Conservation (phyloP, 2,113 vertebrate species). For the Gulo gulo region DNA sequence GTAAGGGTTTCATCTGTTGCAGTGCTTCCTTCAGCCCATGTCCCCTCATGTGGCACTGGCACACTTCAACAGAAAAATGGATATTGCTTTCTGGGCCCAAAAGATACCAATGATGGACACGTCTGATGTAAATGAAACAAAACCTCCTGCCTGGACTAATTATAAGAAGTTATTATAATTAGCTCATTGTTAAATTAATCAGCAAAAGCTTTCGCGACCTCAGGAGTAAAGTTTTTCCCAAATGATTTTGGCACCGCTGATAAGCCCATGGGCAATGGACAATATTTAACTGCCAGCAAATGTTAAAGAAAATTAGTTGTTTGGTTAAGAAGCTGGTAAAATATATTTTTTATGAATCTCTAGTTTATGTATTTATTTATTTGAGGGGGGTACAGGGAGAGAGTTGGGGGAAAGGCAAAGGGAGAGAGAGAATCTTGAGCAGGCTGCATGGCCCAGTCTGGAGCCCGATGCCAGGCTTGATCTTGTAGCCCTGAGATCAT, state of each 20-base stretch:
- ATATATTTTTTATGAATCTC: background rate
- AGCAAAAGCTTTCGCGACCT: constrained; percentile 52
- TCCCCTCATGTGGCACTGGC: background rate
- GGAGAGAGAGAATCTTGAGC: background rate
- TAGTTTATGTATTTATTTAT: background rate
- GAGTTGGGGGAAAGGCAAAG: background rate
- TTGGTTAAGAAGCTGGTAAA: constrained; percentile 40
- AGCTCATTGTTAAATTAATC: constrained; percentile 64
- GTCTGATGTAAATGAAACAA: constrained; percentile 58
- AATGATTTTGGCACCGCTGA: constrained; percentile 40
- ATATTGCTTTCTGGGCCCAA: constrained; percentile 44
- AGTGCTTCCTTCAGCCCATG: background rate
- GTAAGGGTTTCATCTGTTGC: constrained; percentile 40
- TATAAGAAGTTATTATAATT: constrained; percentile 61
- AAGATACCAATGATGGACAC: constrained; percentile 48
- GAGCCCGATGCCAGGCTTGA: background rate
- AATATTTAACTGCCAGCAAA: constrained; percentile 8
- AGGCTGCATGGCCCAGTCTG: background rate
- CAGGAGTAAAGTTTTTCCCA: constrained; percentile 54
- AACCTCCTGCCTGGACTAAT: constrained; percentile 41
- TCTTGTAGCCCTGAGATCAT: background rate
- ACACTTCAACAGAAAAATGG: constrained; percentile 21
- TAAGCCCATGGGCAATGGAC: constrained; percentile 31
- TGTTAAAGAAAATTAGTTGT: constrained; percentile 42
- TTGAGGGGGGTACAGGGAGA: background rate